These are phyloP conservation scores for Drosophila rubida DNA, from an alignment of 2,888 invertebrate genomes.

Conservation along the genomic window DNA sequence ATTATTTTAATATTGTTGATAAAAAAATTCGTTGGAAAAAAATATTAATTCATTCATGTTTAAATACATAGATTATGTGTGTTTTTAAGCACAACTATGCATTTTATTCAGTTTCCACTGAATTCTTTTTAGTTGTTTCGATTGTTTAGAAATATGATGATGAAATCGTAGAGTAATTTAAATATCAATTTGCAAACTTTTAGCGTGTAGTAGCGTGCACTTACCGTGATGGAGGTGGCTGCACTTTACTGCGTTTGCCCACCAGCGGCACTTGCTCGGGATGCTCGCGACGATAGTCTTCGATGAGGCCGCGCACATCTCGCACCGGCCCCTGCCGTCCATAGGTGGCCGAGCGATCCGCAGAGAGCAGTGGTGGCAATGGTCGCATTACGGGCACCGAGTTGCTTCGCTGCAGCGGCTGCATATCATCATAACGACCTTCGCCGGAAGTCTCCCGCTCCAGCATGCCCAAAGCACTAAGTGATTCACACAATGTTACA, in stretches of 20 bases:
- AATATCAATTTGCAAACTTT: no score
- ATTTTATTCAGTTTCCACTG: no score
- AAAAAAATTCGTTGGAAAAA: no score
- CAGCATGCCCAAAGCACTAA: slow-evolving; percentile 47
- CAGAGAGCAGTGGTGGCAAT: slow-evolving; percentile 12
- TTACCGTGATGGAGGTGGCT: slow-evolving; percentile 28
- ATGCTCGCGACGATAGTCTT: slow-evolving; percentile 91
- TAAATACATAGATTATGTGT: no score
- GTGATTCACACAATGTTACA: not conserved
- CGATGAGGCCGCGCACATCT: slow-evolving; percentile 93
- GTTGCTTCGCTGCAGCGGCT: slow-evolving; percentile 29
- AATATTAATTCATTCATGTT: no score
- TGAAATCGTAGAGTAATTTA: no score
- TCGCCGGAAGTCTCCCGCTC: not conserved
- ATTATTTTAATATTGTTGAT: no score
- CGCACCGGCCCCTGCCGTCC: slow-evolving; percentile 92
- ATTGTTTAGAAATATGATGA: no score
- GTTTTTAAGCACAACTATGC: no score
- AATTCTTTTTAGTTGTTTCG: no score
- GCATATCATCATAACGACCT: slow-evolving; percentile 18
- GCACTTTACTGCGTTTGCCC: slow-evolving; percentile 87
- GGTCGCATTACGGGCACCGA: slow-evolving; percentile 48
- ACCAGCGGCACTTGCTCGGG: slow-evolving; percentile 90
- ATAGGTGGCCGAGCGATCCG: slow-evolving; percentile 18
- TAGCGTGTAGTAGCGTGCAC: no score